A percentile compares a stretch with the other conserved stretches of the same genome.
Conservation (phyloP, 1,140 invertebrate genomes). For the Papilio glaucus region DNA sequence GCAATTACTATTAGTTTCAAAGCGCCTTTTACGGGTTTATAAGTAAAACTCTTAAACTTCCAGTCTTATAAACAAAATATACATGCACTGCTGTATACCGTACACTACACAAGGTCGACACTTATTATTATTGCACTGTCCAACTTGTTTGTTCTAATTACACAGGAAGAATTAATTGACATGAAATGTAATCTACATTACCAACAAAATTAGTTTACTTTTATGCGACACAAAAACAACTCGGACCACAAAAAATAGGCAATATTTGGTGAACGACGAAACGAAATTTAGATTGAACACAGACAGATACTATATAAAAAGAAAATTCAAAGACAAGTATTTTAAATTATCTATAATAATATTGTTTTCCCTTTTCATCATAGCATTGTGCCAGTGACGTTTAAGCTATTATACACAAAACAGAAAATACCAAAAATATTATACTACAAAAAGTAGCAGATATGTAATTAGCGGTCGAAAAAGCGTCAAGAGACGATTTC, state of each 20-base stretch:
- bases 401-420: no score
- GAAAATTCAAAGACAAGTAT: background rate
- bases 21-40: background rate
- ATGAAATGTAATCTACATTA: slow-evolving; percentile 9
- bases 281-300: slow-evolving; percentile 25
- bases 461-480: no score
- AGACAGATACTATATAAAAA: slow-evolving; percentile 22
- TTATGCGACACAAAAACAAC: slow-evolving; percentile 60
- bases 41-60: slow-evolving; percentile 19
- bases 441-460: no score
- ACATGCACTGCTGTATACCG: slow-evolving; percentile 43
- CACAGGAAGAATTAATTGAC: slow-evolving; percentile 34
- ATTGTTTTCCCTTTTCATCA: background rate
- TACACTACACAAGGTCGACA: slow-evolving; percentile 66
- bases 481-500: no score
- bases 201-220: slow-evolving; percentile 32
- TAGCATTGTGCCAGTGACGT: background rate
- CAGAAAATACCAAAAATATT: no score
- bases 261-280: slow-evolving; percentile 38
- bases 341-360: background rate
- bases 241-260: slow-evolving; percentile 55
- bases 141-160: slow-evolving; percentile 27
- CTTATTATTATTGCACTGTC: slow-evolving; percentile 41
- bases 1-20: slow-evolving; percentile 39
- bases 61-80: slow-evolving; percentile 54